Percentiles rank a stretch among this genome's conserved stretches.
Evolutionary conservation across 2,888 invertebrate species (phyloP).

Genomic region (Pachycephus smyrnensis): DNA sequence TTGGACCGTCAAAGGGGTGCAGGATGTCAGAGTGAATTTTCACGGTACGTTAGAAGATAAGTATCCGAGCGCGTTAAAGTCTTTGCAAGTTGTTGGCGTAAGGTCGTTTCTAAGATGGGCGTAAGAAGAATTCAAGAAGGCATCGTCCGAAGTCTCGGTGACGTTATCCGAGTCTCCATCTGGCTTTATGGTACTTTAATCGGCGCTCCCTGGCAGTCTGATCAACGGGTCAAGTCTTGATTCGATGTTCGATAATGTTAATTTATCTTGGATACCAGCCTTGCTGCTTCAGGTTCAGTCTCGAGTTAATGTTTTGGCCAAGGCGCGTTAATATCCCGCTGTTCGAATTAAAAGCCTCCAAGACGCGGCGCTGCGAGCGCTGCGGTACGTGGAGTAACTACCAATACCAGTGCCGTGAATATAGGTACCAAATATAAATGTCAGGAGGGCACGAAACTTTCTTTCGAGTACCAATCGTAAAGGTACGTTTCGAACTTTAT

Average conservation of each 20-base stretch:
- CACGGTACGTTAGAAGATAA: constrained; percentile 27
- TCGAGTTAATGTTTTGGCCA: neutral
- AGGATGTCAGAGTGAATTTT: constrained; percentile 59
- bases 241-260: constrained; percentile 22
- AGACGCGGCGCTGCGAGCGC: constrained; percentile 6
- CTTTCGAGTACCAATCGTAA: no score
- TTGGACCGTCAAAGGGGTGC: constrained; percentile 56
- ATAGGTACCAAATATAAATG: no score
- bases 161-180: constrained; percentile 9
- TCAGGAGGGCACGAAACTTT: no score
- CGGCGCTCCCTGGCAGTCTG: constrained; percentile 16
- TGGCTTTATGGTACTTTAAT: constrained; percentile 23
- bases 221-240: constrained; percentile 20
- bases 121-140: no score
- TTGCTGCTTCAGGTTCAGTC: no score
- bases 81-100: no score
- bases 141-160: constrained; percentile 12
- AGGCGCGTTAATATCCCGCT: constrained; percentile 5
- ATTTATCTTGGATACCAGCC: constrained; percentile 19
- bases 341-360: neutral
- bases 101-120: no score
- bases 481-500: no score
- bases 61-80: no score
- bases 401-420: no score
- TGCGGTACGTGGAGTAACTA: neutral